Conservation (phyloP, 2,888 invertebrate genomes). For the Chymomyza fuscimana region DNA sequence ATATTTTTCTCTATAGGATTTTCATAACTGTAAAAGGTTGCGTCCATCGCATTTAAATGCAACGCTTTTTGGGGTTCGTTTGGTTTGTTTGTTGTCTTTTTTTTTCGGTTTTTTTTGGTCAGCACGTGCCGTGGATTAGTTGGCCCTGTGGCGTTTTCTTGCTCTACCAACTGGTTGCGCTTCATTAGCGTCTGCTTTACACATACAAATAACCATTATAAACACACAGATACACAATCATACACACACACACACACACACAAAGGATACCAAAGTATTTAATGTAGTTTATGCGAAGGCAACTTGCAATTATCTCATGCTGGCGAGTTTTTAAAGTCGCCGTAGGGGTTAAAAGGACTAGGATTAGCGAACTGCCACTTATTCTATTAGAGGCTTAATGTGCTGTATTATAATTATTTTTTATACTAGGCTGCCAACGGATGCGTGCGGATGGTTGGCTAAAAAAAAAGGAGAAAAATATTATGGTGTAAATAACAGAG, state of each 20-base stretch:
- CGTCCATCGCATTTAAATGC: slow-evolving; percentile 1
- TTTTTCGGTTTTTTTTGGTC: slow-evolving; percentile 24
- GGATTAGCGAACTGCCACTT: not conserved
- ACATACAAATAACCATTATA: not conserved
- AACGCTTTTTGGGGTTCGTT: slow-evolving; percentile 1
- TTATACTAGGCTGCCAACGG: not conserved
- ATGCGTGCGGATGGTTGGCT: no score
- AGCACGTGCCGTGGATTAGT: slow-evolving; percentile 58
- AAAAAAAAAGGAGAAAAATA: no score
- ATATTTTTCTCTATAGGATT: slow-evolving; percentile 31
- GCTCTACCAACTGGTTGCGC: not conserved
- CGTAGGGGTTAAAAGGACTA: not conserved
- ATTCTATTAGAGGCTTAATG: not conserved
- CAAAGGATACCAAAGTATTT: not conserved
- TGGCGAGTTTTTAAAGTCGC: not conserved
- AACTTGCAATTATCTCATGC: slow-evolving; percentile 5
- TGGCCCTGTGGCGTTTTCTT: slow-evolving; percentile 30
- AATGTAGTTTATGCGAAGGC: not conserved
- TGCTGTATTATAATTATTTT: not conserved
- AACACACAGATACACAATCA: not conserved
- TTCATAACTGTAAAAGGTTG: slow-evolving; percentile 36
- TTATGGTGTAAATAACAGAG: no score
- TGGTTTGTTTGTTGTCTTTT: slow-evolving; percentile 29
- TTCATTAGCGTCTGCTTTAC: slow-evolving; percentile 18
- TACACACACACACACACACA: not conserved